Percentiles rank a stretch among this genome's conserved stretches.
phyloP scores from a whole-genome alignment of 37 sponge, comb jelly and placozoan species.

The Halisarca cf. caerulea region DNA sequence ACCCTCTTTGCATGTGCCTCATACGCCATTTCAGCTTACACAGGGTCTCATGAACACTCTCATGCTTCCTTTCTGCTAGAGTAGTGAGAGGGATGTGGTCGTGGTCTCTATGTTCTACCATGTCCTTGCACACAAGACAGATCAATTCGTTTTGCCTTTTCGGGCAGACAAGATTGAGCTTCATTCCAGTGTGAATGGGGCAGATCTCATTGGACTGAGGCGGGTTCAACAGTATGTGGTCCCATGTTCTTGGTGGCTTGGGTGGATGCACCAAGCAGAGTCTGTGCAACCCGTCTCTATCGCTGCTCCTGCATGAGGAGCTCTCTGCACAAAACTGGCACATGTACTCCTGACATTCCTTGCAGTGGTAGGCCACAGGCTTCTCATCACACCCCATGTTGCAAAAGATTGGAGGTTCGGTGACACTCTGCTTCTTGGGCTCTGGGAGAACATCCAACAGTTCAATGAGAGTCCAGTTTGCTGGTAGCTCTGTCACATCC shows the following conservation, averaged over 20 bases:
- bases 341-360: not conserved
- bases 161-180: not conserved
- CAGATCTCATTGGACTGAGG: not conserved
- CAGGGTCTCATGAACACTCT: not conserved
- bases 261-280: not conserved
- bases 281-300: not conserved
- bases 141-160: not conserved
- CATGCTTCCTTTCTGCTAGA: not conserved
- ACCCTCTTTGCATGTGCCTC: not conserved
- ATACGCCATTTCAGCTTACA: not conserved
- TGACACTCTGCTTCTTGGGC: not conserved
- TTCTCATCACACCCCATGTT: not conserved
- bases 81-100: not conserved
- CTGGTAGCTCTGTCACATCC: conserved; percentile 12
- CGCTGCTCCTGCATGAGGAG: not conserved
- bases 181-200: not conserved
- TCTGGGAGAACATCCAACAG: not conserved
- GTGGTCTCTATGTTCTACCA: not conserved
- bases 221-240: not conserved
- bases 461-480: conserved; percentile 32
- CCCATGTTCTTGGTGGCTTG: not conserved
- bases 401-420: not conserved
- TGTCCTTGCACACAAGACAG: not conserved
- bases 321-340: not conserved
- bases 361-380: conserved; percentile 5